Evolutionary conservation across 2,888 invertebrate species (phyloP), one percentile per base, ranked within the genome.

Genomic region (Watsonalla binaria): DNA sequence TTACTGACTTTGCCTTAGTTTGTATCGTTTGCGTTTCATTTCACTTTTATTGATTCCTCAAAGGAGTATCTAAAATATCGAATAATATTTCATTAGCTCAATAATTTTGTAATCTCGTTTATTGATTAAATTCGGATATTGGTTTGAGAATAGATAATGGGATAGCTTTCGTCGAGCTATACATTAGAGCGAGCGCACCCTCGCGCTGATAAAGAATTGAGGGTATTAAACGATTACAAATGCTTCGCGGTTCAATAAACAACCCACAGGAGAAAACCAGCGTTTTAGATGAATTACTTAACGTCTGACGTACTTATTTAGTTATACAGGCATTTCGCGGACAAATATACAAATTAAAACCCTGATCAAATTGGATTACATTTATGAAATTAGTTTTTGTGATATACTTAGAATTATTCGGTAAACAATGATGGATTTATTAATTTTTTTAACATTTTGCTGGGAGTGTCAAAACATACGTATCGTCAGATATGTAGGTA

Each of bases 221-320:
- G 88, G 89, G 91, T 90, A 91, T 91, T 91, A 91, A 90, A 90
- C 90, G 90, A 89, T 90, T 89, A 90, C 90, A 90, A 90, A 90
- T 90, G 90, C 89, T 87, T 88, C 81, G 87, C 87, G 87, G 88
- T 89, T 86, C 89, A 87, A 89, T 89, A 89, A 84, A 87, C 89
- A 86, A 81, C 78, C 84, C 79, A 80, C 76, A 75, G 77, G 76
- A 76, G 74, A 70, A 80, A 78, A 70, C 73, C 74, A 71, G 62
- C 80, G 78, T 77, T 83, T 87, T 83, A 80, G 76, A 80, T 76
- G 78, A 86, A 88, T 87, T 86, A 81, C 81, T 82, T 80, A 73
- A 61, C 66, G 66, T 65, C 65, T 65, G 64, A 68, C 66, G 53
- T 58, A 53, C 63, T 58, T 50, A 50, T 56, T 60, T 57, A 42